Evolutionary conservation across 2,888 invertebrate genomes (phyloP).

Genomic region (Sialis lutaria): DNA sequence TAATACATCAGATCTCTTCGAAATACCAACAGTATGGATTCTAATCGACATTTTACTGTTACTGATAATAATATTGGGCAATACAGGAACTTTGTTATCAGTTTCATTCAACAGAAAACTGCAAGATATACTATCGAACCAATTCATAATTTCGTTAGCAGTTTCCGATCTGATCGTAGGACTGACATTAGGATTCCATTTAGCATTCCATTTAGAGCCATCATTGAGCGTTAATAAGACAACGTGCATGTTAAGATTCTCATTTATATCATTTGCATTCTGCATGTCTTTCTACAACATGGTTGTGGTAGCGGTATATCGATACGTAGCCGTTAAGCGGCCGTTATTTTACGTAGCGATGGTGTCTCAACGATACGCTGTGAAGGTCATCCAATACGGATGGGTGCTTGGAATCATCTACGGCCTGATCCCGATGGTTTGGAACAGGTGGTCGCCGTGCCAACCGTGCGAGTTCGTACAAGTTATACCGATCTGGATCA

Average conservation of each 20-base stretch:
- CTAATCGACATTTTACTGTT: slow-evolving; percentile 48
- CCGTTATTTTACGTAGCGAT: slow-evolving; percentile 27
- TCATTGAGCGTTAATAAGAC: slow-evolving; percentile 37
- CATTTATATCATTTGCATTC: slow-evolving; percentile 56
- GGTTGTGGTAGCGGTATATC: slow-evolving; percentile 58
- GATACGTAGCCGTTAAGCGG: no score
- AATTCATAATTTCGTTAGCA: slow-evolving; percentile 62
- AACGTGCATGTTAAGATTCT: slow-evolving; percentile 54
- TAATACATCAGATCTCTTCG: no score
- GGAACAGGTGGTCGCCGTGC: slow-evolving; percentile 48
- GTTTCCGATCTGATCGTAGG: slow-evolving; percentile 66
- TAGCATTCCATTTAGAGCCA: slow-evolving; percentile 50
- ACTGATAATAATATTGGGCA: slow-evolving; percentile 50
- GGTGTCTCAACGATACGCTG: slow-evolving; percentile 38
- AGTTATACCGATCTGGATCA: slow-evolving; percentile 30
- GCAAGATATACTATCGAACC: slow-evolving; percentile 53
- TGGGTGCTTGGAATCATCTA: no score
- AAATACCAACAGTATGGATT: slow-evolving; percentile 31
- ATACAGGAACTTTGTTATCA: slow-evolving; percentile 57
- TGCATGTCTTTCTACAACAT: slow-evolving; percentile 64
- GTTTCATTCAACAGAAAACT: slow-evolving; percentile 51
- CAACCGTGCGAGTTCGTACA: slow-evolving; percentile 45
- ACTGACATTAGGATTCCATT: slow-evolving; percentile 57
- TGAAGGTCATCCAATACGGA: no score
- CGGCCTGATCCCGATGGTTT: slow-evolving; percentile 37